phyloP scores from a whole-genome alignment of 2,888 invertebrate genomes.

The Standfussiana lucernea region DNA sequence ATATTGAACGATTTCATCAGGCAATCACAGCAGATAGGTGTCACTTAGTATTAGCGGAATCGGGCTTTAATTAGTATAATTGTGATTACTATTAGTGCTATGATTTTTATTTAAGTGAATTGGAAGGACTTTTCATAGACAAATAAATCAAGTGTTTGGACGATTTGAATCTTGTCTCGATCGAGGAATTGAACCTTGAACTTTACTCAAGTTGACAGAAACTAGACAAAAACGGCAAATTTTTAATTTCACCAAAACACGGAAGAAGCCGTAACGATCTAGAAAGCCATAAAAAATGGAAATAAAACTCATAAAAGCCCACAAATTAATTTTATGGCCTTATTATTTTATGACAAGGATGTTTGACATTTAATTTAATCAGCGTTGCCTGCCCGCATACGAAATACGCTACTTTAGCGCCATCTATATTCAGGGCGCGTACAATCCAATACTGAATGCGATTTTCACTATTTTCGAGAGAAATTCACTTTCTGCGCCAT shows the following conservation, averaged over 20 bases:
- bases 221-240: neutral
- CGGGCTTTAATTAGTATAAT: neutral
- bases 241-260: slow-evolving; percentile 22
- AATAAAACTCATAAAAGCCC: slow-evolving; percentile 44
- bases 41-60: neutral
- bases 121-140: neutral
- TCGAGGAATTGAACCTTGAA: neutral
- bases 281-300: slow-evolving; percentile 50
- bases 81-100: neutral
- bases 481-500: slow-evolving; percentile 85
- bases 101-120: neutral
- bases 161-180: neutral
- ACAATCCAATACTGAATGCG: slow-evolving; percentile 74
- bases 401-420: slow-evolving; percentile 66
- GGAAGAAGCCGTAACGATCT: slow-evolving; percentile 7
- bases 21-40: neutral
- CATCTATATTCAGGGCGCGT: slow-evolving; percentile 75
- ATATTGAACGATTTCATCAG: neutral
- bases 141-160: neutral
- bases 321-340: slow-evolving; percentile 59
- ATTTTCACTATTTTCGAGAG: slow-evolving; percentile 83
- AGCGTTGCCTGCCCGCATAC: slow-evolving; percentile 68
- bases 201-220: neutral
- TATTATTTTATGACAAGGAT: slow-evolving; percentile 63
- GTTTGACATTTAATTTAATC: slow-evolving; percentile 67